phyloP scores from a whole-genome alignment of 2,888 invertebrate genomes.

The Argyra leucocephala region DNA sequence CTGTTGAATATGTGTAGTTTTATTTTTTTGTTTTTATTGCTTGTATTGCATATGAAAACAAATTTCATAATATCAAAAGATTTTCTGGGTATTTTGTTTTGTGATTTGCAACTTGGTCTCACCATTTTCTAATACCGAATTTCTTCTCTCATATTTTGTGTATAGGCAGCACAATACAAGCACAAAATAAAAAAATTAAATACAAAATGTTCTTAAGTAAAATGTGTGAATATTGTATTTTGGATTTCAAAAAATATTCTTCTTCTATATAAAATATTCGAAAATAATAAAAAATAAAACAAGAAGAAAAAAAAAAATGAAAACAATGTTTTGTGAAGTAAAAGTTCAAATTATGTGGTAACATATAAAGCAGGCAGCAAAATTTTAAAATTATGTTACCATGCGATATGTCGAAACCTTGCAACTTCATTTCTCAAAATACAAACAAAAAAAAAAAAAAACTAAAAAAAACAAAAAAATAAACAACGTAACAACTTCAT shows the following conservation, averaged over 20 bases:
- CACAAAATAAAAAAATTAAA: too few relatives aligned
- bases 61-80: neutral
- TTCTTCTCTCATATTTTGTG: neutral
- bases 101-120: constrained; percentile 9
- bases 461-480: neutral
- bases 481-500: neutral
- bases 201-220: neutral
- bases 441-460: neutral
- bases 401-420: neutral
- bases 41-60: neutral
- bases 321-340: neutral
- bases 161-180: neutral
- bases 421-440: neutral
- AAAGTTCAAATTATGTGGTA: neutral
- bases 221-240: neutral
- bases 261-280: too few relatives aligned
- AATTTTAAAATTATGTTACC: neutral
- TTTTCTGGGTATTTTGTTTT: constrained; percentile 10
- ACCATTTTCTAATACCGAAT: neutral
- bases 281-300: neutral
- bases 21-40: too few relatives aligned
- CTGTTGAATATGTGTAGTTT: too few relatives aligned
- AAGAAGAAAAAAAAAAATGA: neutral
- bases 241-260: too few relatives aligned
- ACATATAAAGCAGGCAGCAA: neutral